Evolutionary conservation across 2,888 invertebrate genomes (phyloP).

Genomic region (Pristionchus japonicus): DNA sequence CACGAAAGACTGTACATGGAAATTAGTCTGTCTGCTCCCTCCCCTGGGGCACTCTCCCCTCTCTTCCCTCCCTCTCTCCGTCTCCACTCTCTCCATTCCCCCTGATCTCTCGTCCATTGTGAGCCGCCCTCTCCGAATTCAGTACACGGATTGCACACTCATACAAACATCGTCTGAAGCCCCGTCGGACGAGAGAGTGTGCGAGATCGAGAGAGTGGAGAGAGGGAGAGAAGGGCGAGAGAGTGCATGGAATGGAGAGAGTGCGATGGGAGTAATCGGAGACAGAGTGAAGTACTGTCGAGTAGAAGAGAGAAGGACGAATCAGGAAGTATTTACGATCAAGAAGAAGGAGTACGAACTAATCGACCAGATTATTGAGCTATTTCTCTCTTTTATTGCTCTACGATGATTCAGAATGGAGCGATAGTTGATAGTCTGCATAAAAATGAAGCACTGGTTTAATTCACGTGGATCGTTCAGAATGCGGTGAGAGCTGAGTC

Average conservation of each 20-base stretch:
- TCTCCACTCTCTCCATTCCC: background rate
- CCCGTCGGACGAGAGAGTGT: background rate
- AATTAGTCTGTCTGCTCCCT: background rate
- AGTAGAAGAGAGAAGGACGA: background rate
- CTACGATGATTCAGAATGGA: background rate
- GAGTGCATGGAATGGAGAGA: background rate
- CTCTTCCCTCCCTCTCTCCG: background rate
- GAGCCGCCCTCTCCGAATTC: background rate
- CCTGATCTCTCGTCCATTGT: background rate
- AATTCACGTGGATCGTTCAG: no score
- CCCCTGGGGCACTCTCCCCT: background rate
- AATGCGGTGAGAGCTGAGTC: no score
- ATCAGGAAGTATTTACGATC: background rate
- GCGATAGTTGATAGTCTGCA: background rate
- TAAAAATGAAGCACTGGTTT: no score
- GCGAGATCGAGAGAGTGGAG: background rate
- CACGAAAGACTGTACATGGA: background rate
- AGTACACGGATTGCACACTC: slow-evolving; percentile 25
- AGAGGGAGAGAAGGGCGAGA: background rate
- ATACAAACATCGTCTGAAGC: background rate
- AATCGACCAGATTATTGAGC: background rate
- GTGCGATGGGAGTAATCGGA: background rate
- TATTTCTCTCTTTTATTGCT: background rate
- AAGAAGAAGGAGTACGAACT: background rate
- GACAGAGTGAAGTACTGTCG: slow-evolving; percentile 1